Percentiles rank a stretch among this genome's conserved stretches.
Conservation (phyloP, 2,797 vertebrate species). For the Bucorvus abyssinicus region DNA sequence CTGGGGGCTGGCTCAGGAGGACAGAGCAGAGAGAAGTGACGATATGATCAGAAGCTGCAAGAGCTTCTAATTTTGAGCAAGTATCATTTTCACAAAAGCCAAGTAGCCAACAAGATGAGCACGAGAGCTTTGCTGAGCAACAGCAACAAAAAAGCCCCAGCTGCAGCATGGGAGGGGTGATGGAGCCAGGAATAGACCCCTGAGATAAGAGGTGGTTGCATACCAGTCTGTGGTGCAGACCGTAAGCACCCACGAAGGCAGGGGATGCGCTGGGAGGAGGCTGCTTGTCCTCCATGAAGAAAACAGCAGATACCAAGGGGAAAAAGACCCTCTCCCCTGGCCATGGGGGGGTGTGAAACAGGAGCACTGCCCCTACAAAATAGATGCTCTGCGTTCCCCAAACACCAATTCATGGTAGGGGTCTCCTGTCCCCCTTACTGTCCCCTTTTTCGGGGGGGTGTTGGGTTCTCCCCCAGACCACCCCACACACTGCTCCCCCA, state of each 20-base stretch:
- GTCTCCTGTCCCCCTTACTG: background rate
- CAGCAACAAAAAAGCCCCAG: background rate
- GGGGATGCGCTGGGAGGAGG: rapidly evolving
- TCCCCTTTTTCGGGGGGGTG: rapidly evolving
- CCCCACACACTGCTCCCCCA: background rate
- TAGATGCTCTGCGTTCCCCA: background rate
- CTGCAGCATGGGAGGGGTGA: background rate
- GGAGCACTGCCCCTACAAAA: background rate
- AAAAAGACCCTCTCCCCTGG: background rate
- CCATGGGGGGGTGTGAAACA: background rate
- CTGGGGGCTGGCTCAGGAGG: background rate
- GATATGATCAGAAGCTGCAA: background rate
- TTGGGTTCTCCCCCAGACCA: background rate
- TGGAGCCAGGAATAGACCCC: background rate
- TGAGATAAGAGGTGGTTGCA: background rate
- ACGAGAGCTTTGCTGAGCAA: background rate
- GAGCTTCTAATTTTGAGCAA: background rate
- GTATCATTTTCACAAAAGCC: background rate
- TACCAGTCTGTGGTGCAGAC: background rate
- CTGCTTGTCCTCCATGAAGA: background rate
- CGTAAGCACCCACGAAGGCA: rapidly evolving
- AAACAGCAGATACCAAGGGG: background rate
- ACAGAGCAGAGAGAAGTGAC: background rate
- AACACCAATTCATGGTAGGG: background rate
- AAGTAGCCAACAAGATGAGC: background rate